Conservation (phyloP, 2,888 invertebrate species). For the Patella pellucida region DNA sequence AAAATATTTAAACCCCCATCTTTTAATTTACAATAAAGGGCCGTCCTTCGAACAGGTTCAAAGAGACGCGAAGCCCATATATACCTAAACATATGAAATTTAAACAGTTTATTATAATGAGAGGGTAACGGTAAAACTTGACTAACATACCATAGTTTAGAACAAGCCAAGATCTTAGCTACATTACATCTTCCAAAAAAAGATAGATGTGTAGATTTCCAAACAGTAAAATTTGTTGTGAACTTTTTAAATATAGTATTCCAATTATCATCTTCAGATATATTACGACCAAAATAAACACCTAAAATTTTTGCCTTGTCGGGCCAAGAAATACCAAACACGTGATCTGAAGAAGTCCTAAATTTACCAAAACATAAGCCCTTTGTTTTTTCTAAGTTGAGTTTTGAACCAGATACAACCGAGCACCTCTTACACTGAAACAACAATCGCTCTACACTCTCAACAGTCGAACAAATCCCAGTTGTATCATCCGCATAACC, state of each 20-base stretch:
- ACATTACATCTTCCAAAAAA: conserved; percentile 8
- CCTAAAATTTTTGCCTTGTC: conserved; percentile 4
- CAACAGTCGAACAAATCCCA: conserved; percentile 1
- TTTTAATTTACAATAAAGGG: too few relatives aligned
- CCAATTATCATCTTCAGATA: conserved; percentile 31
- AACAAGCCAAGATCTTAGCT: conserved; percentile 5
- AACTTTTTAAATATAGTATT: conserved; percentile 31
- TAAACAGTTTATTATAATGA: too few relatives aligned
- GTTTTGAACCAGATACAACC: conserved; percentile 15
- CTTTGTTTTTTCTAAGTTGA: conserved; percentile 22
- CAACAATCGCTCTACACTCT: conserved; percentile 7
- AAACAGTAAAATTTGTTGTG: conserved; percentile 24
- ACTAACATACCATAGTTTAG: neutral
- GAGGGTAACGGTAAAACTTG: neutral
- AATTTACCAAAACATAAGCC: conserved; percentile 2
- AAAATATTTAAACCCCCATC: too few relatives aligned
- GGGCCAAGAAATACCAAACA: neutral
- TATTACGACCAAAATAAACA: conserved; percentile 28
- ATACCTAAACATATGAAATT: too few relatives aligned
- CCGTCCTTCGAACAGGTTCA: too few relatives aligned
- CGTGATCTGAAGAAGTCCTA: neutral
- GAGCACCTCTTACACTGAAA: neutral
- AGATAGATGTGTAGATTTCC: conserved; percentile 8
- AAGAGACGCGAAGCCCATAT: too few relatives aligned
- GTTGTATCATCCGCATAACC: neutral